Base-by-base conservation (phyloP, 1,140 invertebrate species). In the Aphaenogaster ashmeadi region DNA sequence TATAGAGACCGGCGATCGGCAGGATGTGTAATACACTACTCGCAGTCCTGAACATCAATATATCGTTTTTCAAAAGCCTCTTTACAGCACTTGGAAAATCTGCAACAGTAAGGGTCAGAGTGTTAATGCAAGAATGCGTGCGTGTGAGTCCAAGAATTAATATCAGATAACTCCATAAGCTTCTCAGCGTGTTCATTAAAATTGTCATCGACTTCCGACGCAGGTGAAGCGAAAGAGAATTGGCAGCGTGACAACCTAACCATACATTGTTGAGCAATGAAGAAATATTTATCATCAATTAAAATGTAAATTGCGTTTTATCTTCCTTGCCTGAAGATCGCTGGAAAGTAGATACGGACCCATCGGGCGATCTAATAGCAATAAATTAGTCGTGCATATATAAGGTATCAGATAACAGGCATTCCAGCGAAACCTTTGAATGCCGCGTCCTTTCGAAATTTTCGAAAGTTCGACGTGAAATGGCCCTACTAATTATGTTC, bases 21-120 rank as follows among this genome's bases (percentile, higher is more conserved):
- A 99, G 96, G 90, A 99, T 97, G 93, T 99, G 98, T 9, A 99
- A 96, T 21, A 99, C 98, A 79, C 97, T 98, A 89, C 97, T 98
- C 4, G 98, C 98, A 11, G 98, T 99, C 27, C 98, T 96, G 93
- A 98, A 98, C 97, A 99, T 98, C 38, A 99, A 96, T 87, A 99
- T 98, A 92, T 98, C 98, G 93, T 99, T 99, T 87, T 97, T 98
- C 38, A 99, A 93, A 91, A 99, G 96, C 52, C 98, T 96, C 87
- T 98, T 97, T 13, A 99, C 97, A 1, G 98, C 98, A 92, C 97
- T 97, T 78, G 98, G 98, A 95, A 99, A 99, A 96, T 98, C 98
- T 98, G 95, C 8, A 93, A 93, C 88, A 90, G 18, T 13, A 38
- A n/a, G 11, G 11, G 3, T 38, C 47, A 3, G n/a, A 41, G 27